Evolutionary conservation across 2,888 invertebrate genomes (phyloP).

Genomic region (Lasioglossum figueresi): DNA sequence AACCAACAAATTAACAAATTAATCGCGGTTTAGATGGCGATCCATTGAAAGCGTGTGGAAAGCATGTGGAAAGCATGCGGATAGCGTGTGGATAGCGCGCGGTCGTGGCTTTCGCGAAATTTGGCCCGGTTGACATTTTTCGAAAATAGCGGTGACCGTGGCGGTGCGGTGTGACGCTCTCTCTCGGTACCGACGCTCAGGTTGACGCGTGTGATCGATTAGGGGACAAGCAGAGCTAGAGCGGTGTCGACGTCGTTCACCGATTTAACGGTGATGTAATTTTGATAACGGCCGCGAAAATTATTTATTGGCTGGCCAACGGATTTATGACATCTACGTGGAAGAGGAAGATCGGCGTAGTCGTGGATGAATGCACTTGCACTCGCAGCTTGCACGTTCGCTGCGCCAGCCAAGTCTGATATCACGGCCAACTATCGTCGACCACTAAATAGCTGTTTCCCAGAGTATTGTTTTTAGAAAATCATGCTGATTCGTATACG

Average conservation of each 20-base stretch:
- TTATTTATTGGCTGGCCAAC: conserved; percentile 47
- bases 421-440: neutral
- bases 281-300: conserved; percentile 24
- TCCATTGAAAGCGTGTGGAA: no score
- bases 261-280: conserved; percentile 38
- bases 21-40: neutral
- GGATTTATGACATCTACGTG: conserved; percentile 51
- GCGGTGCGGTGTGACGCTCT: conserved; percentile 60
- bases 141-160: conserved; percentile 79
- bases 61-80: neutral
- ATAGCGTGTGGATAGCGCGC: neutral
- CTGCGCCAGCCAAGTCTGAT: conserved; percentile 26
- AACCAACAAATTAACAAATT: no score
- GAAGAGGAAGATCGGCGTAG: conserved; percentile 15
- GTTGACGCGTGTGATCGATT: conserved; percentile 33
- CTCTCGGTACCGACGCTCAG: conserved; percentile 37
- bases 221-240: neutral
- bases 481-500: neutral
- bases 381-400: neutral
- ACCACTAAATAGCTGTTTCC: neutral
- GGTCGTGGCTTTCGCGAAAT: conserved; percentile 58
- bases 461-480: neutral
- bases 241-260: neutral
- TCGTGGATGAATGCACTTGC: conserved; percentile 20
- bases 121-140: conserved; percentile 78